Conservation (phyloP, 2,888 invertebrate species). For the Aquatica leii region DNA sequence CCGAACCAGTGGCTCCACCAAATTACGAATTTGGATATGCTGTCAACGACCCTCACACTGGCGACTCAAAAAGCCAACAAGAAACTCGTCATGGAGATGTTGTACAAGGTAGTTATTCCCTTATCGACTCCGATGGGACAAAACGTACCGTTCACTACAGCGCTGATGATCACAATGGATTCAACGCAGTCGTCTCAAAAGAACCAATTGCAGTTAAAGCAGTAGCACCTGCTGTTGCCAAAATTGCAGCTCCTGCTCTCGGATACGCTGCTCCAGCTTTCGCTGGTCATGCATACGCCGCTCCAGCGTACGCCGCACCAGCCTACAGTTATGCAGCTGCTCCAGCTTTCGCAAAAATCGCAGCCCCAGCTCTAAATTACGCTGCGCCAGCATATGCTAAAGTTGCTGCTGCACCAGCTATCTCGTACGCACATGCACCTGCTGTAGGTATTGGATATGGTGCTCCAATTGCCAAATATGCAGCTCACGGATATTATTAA, state of each 20-base stretch:
- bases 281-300: slow-evolving; percentile 39
- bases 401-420: slow-evolving; percentile 17
- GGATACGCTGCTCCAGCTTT: slow-evolving; percentile 44
- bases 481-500: slow-evolving; percentile 14
- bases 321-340: slow-evolving; percentile 53
- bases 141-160: slow-evolving; percentile 64
- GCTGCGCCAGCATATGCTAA: slow-evolving; percentile 18
- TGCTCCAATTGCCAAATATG: slow-evolving; percentile 10
- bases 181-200: slow-evolving; percentile 64
- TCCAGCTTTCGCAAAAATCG: slow-evolving; percentile 14
- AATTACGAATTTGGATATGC: slow-evolving; percentile 62
- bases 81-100: slow-evolving; percentile 64
- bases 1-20: slow-evolving; percentile 58
- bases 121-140: slow-evolving; percentile 64
- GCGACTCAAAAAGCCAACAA: slow-evolving; percentile 64
- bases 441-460: slow-evolving; percentile 19
- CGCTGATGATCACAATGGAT: slow-evolving; percentile 64
- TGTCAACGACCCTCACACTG: slow-evolving; percentile 63
- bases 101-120: slow-evolving; percentile 63
- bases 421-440: slow-evolving; percentile 15
- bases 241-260: slow-evolving; percentile 51
- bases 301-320: slow-evolving; percentile 54
- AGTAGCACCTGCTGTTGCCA: slow-evolving; percentile 52
- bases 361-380: slow-evolving; percentile 42
- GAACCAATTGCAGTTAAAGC: slow-evolving; percentile 59